Conservation (phyloP, 2,888 invertebrate genomes). For the Hirtodrosophila duncani region DNA sequence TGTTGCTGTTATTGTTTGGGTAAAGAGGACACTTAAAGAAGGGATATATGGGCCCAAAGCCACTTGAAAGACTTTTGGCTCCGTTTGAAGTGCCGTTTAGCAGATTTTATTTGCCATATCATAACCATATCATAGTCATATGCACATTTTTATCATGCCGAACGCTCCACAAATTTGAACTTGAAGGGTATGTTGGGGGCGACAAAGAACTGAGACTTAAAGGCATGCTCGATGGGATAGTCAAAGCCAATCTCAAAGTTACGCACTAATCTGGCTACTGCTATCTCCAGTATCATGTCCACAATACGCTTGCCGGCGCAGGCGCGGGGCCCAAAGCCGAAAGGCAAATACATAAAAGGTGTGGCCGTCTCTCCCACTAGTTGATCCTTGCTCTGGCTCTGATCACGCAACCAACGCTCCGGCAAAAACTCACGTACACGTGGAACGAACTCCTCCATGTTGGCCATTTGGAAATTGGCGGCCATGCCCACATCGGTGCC, state of each 20-base stretch:
- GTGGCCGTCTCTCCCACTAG: constrained; percentile 48
- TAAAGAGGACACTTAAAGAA: constrained; percentile 42
- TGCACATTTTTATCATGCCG: constrained; percentile 4
- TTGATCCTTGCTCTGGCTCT: constrained; percentile 23
- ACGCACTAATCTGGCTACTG: constrained; percentile 78
- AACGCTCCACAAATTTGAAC: constrained; percentile 74
- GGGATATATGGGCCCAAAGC: constrained; percentile 15
- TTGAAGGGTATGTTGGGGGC: constrained; percentile 75
- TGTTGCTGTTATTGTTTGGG: constrained; percentile 17
- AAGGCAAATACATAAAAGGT: constrained; percentile 73
- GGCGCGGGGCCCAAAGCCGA: constrained; percentile 78
- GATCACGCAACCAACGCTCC: constrained; percentile 84
- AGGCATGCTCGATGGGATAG: constrained; percentile 74
- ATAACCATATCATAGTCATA: constrained; percentile 2
- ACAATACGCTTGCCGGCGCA: constrained; percentile 87
- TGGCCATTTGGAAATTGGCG: constrained; percentile 82
- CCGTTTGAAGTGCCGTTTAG: constrained; percentile 15
- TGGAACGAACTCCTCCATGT: constrained; percentile 82
- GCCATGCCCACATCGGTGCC: constrained; percentile 85
- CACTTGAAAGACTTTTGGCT: constrained; percentile 33
- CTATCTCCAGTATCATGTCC: constrained; percentile 83
- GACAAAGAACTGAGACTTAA: constrained; percentile 69
- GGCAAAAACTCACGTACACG: constrained; percentile 83
- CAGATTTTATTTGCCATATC: constrained; percentile 12
- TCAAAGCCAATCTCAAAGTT: constrained; percentile 78